Evolutionary conservation across 1,140 invertebrate species (phyloP).

Genomic region (Microplitis demolitor): DNA sequence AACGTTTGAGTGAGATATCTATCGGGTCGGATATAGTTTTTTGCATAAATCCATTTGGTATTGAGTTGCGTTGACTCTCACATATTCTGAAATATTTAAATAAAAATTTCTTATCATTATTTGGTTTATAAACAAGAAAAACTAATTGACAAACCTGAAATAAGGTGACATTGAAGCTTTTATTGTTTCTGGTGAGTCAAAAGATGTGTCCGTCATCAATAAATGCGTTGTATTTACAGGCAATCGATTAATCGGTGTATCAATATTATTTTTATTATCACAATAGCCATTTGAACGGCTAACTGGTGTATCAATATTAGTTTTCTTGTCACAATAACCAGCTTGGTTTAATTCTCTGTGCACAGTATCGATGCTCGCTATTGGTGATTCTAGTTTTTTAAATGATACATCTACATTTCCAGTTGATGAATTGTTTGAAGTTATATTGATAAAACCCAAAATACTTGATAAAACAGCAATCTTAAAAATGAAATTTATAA

Average conservation of each 20-base stretch:
- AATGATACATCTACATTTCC: constrained; percentile 35
- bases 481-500: constrained; percentile 33
- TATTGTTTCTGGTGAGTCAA: constrained; percentile 36
- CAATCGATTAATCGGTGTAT: constrained; percentile 10
- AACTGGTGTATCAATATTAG: background rate
- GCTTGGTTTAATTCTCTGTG: background rate
- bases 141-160: constrained; percentile 33
- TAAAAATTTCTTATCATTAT: background rate
- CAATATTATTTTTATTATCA: background rate
- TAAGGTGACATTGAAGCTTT: constrained; percentile 26
- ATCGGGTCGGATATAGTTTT: background rate
- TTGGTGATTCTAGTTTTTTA: constrained; percentile 39
- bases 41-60: background rate
- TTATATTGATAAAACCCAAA: constrained; percentile 48
- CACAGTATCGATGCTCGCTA: constrained; percentile 2
- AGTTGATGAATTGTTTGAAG: constrained; percentile 32
- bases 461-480: constrained; percentile 37
- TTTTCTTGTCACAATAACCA: background rate
- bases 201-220: constrained; percentile 16
- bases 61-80: constrained; percentile 19
- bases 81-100: constrained; percentile 15
- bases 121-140: background rate
- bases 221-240: constrained; percentile 37
- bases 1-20: constrained; percentile 3
- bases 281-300: background rate